Evolutionary conservation across 2,888 invertebrate species (phyloP).

Genomic region (Cetonia aurata): DNA sequence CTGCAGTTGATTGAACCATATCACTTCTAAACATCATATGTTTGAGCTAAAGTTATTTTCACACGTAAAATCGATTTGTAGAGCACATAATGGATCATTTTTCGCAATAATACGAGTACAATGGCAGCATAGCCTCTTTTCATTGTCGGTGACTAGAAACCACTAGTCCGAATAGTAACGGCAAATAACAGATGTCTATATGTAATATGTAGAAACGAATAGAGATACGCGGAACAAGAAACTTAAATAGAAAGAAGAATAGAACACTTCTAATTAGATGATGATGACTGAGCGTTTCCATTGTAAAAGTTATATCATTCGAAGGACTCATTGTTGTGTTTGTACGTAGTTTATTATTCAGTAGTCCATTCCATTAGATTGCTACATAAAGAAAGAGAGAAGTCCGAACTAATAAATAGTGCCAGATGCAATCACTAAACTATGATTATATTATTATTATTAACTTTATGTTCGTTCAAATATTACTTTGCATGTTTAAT

Average conservation of each 20-base stretch:
- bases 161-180: conserved; percentile 19
- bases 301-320: conserved; percentile 38
- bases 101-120: conserved; percentile 43
- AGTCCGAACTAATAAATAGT: background rate
- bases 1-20: no score
- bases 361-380: conserved; percentile 29
- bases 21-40: no score
- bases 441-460: no score
- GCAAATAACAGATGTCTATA: conserved; percentile 42
- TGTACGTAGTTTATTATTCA: conserved; percentile 20
- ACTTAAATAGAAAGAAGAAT: conserved; percentile 40
- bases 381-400: background rate
- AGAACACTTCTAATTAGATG: conserved; percentile 42
- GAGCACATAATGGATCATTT: conserved; percentile 42
- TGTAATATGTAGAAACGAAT: conserved; percentile 30
- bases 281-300: conserved; percentile 40
- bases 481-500: no score
- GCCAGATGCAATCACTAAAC: background rate
- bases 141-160: conserved; percentile 40
- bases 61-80: conserved; percentile 42
- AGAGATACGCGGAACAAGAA: conserved; percentile 40
- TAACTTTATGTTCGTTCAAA: no score
- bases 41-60: conserved; percentile 43
- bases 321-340: conserved; percentile 27
- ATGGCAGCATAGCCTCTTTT: conserved; percentile 27